Evolutionary conservation across 2,797 vertebrate species (phyloP), one percentile per base, ranked within the genome.

Genomic region (Antennarius maculatus): DNA sequence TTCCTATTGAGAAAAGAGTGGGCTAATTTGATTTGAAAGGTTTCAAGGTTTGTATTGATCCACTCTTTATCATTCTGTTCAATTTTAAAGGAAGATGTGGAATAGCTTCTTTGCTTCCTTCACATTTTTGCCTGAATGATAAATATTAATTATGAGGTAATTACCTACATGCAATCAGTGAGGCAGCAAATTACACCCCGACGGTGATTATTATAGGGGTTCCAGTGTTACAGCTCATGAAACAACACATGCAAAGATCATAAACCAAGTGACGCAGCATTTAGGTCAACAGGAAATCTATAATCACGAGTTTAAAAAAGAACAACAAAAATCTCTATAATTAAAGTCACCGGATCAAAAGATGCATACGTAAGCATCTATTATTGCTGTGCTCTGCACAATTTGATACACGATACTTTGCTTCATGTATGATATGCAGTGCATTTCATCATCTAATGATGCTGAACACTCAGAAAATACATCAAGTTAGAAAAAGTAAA

Each of bases 131-230:
- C 17, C 7, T 9, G 27, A 37, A 27, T 54, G n/a, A 60, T 4
- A 72, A 54, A 52, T 49, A 55, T 57, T 49, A 37, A 29, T 43
- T 45, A 53, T 13, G 48, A 14, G 0, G 17, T 51, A 66, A 61
- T 18, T 58, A 34, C 39, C 23, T 23, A 23, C 23, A 77, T 0
- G 4, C 45, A 53, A 56, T 9, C 45, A 52, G 42, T 49, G 49
- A 66, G 12, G 7, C 27, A 7, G 3, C 4, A 16, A 46, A 18
- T 7, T 23, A 23, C 50, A 53, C 1, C 11, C 0, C 0, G 45
- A 27, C 14, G 0, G 4, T 42, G 18, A 42, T 64, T 47, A 69
- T 15, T 45, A 75, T 73, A 45, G 6, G 11, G 37, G 6, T 39
- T 13, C 47, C 29, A 31, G 23, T 0, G 49, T 23, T 54, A 43